Conservation (phyloP, 2,797 vertebrate genomes). For the Potorous gilbertii region DNA sequence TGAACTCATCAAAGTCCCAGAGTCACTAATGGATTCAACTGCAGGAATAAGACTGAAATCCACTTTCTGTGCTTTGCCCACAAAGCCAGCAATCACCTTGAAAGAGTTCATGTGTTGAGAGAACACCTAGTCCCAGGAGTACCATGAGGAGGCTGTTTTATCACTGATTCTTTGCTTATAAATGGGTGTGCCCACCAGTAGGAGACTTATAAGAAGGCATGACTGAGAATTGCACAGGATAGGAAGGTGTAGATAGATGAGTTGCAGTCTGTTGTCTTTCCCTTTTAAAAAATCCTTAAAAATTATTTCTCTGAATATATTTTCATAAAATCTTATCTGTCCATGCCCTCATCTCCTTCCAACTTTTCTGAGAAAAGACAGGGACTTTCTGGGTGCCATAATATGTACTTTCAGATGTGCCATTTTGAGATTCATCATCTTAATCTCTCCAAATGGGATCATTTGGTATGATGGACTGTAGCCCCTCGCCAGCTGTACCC, state of each 20-base stretch:
- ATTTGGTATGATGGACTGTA: not conserved
- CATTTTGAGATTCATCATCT: not conserved
- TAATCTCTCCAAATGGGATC: not conserved
- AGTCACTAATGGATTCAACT: not conserved
- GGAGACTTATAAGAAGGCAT: not conserved
- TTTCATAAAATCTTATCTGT: not conserved
- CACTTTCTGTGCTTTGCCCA: not conserved
- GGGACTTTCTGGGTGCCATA: not conserved
- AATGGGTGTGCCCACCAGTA: not conserved
- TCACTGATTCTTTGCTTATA: not conserved
- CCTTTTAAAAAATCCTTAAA: not conserved
- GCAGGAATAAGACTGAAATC: not conserved
- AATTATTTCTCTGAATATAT: slow-evolving; percentile 9
- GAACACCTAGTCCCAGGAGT: not conserved
- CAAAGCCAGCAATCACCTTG: not conserved
- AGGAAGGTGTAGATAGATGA: not conserved
- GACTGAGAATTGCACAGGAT: not conserved
- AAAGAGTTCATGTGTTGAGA: not conserved
- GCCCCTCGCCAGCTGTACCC: not conserved
- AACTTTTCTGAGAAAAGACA: slow-evolving; percentile 2
- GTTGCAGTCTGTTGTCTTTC: not conserved
- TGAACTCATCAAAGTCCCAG: not conserved
- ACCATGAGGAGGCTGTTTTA: not conserved
- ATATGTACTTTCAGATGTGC: slow-evolving; percentile 14
- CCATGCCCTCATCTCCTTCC: not conserved